Conservation (phyloP, 2,888 invertebrate species). For the Lasioglossum marginatum region DNA sequence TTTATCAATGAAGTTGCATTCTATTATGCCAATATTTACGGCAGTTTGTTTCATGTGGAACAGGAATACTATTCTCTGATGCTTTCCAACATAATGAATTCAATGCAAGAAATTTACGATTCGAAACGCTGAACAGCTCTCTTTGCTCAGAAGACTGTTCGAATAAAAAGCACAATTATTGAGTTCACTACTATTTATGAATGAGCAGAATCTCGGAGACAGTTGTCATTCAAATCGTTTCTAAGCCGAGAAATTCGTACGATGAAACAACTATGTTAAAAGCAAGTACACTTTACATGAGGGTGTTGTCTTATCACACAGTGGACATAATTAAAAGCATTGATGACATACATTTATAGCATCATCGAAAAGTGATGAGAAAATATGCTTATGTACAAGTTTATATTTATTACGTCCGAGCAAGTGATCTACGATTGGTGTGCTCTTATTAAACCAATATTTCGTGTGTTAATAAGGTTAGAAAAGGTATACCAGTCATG, state of each 20-base stretch:
- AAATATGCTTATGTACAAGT: slow-evolving; percentile 60
- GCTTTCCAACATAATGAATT: slow-evolving; percentile 9
- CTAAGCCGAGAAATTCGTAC: slow-evolving; percentile 14
- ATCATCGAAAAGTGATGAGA: slow-evolving; percentile 32
- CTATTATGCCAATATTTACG: neutral
- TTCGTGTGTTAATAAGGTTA: slow-evolving; percentile 62
- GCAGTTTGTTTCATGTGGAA: slow-evolving; percentile 12
- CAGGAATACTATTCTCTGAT: slow-evolving; percentile 11
- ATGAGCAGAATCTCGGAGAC: slow-evolving; percentile 1
- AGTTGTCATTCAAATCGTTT: neutral
- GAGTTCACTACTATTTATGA: neutral
- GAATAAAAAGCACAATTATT: neutral
- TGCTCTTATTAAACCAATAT: slow-evolving; percentile 19
- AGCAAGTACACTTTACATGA: slow-evolving; percentile 30
- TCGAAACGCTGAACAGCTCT: slow-evolving; percentile 19
- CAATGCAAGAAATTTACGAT: slow-evolving; percentile 17
- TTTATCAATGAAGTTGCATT: slow-evolving; percentile 34
- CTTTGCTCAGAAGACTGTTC: neutral
- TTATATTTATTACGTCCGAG: slow-evolving; percentile 18
- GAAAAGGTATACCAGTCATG: slow-evolving; percentile 61
- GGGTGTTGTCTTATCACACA: slow-evolving; percentile 53
- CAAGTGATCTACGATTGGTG: slow-evolving; percentile 44
- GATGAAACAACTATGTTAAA: slow-evolving; percentile 35
- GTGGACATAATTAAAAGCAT: slow-evolving; percentile 31
- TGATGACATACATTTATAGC: slow-evolving; percentile 23